Conservation (phyloP, 1,140 invertebrate species). For the Cyclargus thomasi region DNA sequence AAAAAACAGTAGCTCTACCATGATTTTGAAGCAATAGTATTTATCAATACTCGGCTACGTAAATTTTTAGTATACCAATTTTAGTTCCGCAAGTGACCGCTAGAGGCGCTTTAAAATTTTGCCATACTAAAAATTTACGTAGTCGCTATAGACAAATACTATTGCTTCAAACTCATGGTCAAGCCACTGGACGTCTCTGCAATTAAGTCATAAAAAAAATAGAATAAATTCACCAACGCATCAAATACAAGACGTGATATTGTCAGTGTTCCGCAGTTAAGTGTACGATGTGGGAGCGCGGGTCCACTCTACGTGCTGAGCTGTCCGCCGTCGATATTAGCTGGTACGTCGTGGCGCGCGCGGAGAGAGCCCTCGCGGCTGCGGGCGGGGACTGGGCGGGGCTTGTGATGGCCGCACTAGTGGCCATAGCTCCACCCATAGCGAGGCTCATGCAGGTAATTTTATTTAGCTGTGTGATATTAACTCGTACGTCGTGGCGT, state of each 20-base stretch:
- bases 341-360: slow-evolving; percentile 91
- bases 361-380: slow-evolving; percentile 78
- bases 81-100: too few relatives aligned
- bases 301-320: slow-evolving; percentile 93
- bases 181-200: too few relatives aligned
- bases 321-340: slow-evolving; percentile 95
- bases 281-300: slow-evolving; percentile 94
- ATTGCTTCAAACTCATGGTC: too few relatives aligned
- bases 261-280: slow-evolving; percentile 79
- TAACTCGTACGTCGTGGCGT: slow-evolving; percentile 92
- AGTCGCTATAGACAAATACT: too few relatives aligned
- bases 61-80: too few relatives aligned
- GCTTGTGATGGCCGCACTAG: slow-evolving; percentile 44
- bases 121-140: too few relatives aligned
- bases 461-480: slow-evolving; percentile 85
- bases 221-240: background rate
- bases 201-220: too few relatives aligned
- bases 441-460: slow-evolving; percentile 56
- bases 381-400: slow-evolving; percentile 51
- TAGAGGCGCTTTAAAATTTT: too few relatives aligned
- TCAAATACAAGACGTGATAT: background rate
- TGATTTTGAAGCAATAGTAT: too few relatives aligned
- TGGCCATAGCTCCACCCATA: slow-evolving; percentile 47
- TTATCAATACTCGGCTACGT: too few relatives aligned
- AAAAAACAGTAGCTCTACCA: too few relatives aligned